Percentiles rank a stretch among this genome's conserved stretches.
phyloP scores from a whole-genome alignment of 2,888 invertebrate genomes.

The Ischnura elegans region DNA sequence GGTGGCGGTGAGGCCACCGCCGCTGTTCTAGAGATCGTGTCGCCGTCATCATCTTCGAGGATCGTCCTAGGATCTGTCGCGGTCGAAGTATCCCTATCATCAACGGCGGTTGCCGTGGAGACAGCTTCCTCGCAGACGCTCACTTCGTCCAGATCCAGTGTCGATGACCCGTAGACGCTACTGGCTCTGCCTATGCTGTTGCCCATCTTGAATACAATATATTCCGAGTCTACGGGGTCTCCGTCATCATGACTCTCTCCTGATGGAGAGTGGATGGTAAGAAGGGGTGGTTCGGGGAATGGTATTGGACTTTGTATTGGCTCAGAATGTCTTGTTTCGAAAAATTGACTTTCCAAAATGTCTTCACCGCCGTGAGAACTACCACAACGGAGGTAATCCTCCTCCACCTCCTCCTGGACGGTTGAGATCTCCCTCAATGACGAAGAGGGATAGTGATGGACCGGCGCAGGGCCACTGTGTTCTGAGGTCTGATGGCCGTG shows the following conservation, averaged over 20 bases:
- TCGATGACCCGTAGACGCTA: conserved; percentile 53
- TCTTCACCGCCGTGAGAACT: background rate
- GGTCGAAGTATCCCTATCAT: background rate
- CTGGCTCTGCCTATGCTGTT: conserved; percentile 56
- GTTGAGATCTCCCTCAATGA: background rate
- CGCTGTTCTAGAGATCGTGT: background rate
- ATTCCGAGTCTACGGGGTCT: background rate
- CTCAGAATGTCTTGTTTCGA: background rate
- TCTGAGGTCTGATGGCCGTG: background rate
- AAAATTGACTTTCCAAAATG: background rate
- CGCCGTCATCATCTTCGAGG: conserved; percentile 9
- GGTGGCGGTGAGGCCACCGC: conserved; percentile 42
- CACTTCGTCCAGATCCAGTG: conserved; percentile 30
- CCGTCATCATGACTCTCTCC: conserved; percentile 5
- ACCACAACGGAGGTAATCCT: background rate
- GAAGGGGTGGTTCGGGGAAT: background rate
- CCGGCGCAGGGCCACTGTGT: background rate
- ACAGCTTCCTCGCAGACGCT: conserved; percentile 46
- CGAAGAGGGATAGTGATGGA: background rate
- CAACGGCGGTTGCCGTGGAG: background rate
- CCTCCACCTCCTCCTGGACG: conserved; percentile 39
- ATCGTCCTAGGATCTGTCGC: background rate
- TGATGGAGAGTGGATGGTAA: background rate
- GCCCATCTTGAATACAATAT: conserved; percentile 11
- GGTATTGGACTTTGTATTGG: background rate